Base-by-base conservation (phyloP, 1,140 invertebrate genomes). In the Aphelenchoides fujianensis region DNA sequence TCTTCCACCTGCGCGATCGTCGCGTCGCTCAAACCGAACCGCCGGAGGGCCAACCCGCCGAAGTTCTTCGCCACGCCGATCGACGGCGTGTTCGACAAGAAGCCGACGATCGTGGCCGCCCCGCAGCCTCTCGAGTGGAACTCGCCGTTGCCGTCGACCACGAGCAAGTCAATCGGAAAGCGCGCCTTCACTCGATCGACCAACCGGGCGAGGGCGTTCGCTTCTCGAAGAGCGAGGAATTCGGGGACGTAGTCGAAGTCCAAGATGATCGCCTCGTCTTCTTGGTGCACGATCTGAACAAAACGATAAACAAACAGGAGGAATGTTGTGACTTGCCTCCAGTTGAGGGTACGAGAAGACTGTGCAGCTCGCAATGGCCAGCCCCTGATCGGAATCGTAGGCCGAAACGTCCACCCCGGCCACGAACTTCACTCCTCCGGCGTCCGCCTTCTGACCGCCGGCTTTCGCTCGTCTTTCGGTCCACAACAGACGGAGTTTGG, bases 31-130 rank as follows among this genome's bases (percentile, higher is more conserved):
- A 48, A 12, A 48, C 41, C 41, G 12, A 48, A 48, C 12, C 12
- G 23, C 23, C 23, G 41, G 12, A 48, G 41, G 12, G 12, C 41
- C 23, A 23, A 48, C 12, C 41, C 57, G n/a, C n/a, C n/a, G 16
- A 77, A 76, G 48, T 77, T 77, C 35, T 77, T 77, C 1, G 75
- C 70, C 23, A 77, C 16, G 28, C 75, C 75, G 52, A 77, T 64
- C 19, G 76, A 71, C 7, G 70, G 59, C 37, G 61, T 61, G 12
- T 23, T 23, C n/a, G 61, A 41, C 30, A 66, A 23, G 34, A 36
- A 66, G 1, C 71, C 76, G 34, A 77, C 61, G 41, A 74, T 75
- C 53, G 66, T 74, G 2, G 69, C 75, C 2, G 74, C 48, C n/a
- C 75, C 75, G 54, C 70, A 70, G 19, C 74, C 55, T 73, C 75